phyloP scores from a whole-genome alignment of 2,797 vertebrate species.

The Fistularia commersonii region DNA sequence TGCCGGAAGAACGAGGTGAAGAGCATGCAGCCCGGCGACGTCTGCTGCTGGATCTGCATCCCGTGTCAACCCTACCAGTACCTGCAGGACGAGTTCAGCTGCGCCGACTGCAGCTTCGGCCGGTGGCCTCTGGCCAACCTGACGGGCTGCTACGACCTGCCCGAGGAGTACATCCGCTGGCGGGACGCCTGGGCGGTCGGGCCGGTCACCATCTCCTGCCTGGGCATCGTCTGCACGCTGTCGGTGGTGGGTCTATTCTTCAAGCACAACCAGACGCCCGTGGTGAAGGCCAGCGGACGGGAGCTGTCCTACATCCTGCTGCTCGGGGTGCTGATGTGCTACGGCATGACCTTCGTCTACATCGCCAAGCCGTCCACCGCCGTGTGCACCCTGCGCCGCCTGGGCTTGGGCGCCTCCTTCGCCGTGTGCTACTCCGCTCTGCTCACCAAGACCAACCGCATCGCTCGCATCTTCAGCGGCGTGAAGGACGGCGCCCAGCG shows the following conservation, averaged over 20 bases:
- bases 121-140: slow-evolving; percentile 91
- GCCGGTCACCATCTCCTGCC: slow-evolving; percentile 90
- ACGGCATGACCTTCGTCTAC: slow-evolving; percentile 97
- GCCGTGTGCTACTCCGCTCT: slow-evolving; percentile 96
- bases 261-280: slow-evolving; percentile 90
- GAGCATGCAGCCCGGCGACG: slow-evolving; percentile 96
- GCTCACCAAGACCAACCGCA: slow-evolving; percentile 97
- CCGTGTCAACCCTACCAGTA: slow-evolving; percentile 94
- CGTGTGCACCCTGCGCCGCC: slow-evolving; percentile 89
- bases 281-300: slow-evolving; percentile 94
- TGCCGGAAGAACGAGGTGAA: slow-evolving; percentile 95
- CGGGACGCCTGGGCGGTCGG: slow-evolving; percentile 94
- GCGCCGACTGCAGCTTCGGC: slow-evolving; percentile 89
- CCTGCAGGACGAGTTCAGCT: slow-evolving; percentile 91
- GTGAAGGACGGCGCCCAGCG: slow-evolving; percentile 92
- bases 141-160: slow-evolving; percentile 90
- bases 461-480: slow-evolving; percentile 92
- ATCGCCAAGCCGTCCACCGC: slow-evolving; percentile 89
- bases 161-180: slow-evolving; percentile 96
- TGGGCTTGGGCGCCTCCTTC: slow-evolving; percentile 92
- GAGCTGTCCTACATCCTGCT: slow-evolving; percentile 97
- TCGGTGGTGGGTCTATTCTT: slow-evolving; percentile 88
- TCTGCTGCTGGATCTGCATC: slow-evolving; percentile 99
- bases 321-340: slow-evolving; percentile 93
- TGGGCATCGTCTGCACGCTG: slow-evolving; percentile 92